A percentile compares a stretch with the other conserved stretches of the same genome.
Conservation (phyloP, 2,888 invertebrate species). For the Asteroscopus sphinx region DNA sequence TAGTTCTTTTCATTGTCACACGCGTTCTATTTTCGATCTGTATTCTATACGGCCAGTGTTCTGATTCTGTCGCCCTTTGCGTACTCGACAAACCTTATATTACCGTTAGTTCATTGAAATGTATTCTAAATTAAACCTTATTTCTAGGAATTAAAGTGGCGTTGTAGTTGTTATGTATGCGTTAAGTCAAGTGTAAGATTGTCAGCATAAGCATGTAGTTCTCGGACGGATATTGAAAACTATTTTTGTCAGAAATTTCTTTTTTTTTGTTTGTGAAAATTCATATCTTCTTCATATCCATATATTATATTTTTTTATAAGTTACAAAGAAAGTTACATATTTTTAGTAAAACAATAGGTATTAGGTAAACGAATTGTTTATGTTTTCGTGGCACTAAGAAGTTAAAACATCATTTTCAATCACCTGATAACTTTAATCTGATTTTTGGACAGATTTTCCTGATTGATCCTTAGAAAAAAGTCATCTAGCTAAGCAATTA, state of each 20-base stretch:
- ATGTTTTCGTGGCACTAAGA: too few relatives aligned
- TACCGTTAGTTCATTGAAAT: slow-evolving; percentile 33
- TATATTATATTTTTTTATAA: too few relatives aligned
- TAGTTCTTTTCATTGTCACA: slow-evolving; percentile 61
- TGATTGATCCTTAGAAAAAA: too few relatives aligned
- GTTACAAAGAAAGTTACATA: too few relatives aligned
- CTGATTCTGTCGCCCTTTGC: slow-evolving; percentile 52
- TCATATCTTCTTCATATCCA: too few relatives aligned
- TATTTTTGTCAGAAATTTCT: slow-evolving; percentile 26
- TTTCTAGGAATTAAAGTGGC: background rate
- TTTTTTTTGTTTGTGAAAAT: too few relatives aligned
- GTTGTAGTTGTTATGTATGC: background rate
- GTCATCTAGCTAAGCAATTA: too few relatives aligned
- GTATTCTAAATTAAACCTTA: slow-evolving; percentile 41
- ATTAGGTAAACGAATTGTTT: too few relatives aligned
- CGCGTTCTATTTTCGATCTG: slow-evolving; percentile 59
- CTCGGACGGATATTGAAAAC: slow-evolving; percentile 38
- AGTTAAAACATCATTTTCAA: too few relatives aligned
- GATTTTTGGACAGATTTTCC: too few relatives aligned
- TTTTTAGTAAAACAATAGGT: too few relatives aligned
- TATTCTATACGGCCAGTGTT: slow-evolving; percentile 56
- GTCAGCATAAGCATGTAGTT: slow-evolving; percentile 23
- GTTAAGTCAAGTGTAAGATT: slow-evolving; percentile 3
- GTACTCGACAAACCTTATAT: slow-evolving; percentile 37
- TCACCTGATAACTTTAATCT: too few relatives aligned